Evolutionary conservation across 64 coral and sea anemone genomes (phyloP), one percentile per base, ranked within the genome.

Genomic region (Porites lutea): DNA sequence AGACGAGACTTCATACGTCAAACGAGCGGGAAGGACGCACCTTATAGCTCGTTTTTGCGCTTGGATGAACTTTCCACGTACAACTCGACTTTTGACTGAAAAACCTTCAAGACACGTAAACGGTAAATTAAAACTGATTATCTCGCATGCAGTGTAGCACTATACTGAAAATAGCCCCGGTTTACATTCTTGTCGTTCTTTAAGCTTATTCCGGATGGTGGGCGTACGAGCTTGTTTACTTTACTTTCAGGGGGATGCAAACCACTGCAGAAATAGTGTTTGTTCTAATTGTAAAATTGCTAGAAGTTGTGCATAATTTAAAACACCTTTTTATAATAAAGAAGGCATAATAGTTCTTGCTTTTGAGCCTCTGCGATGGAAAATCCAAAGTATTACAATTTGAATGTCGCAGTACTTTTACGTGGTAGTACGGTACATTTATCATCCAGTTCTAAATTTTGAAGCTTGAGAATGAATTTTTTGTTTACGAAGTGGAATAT

Each of bases 101-200:
- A 74, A 74, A 70, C 62, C 7, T 57, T 57, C 18, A 19, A 16
- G 12, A 78, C 43, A 74, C 72, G 48, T 74, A 81, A 81, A 69
- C 63, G 22, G 63, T 37, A 48, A 69, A 51, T 21, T 48, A 47
- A 69, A 51, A 63, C 18, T 52, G 81, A 52, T 80, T 60, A 60
- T 45, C 20, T 60, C 3, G 7, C 12, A 57, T 80, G 13, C 44
- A 80, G 46, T 57, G 18, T 51, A 78, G 75, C 75, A 11, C 23
- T 12, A 44, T 13, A 8, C 73, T 19, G 15, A 50, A 76, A 76
- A 76, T 76, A 76, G 45, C 73, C 14, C 8, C 13, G 8, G 4
- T 8, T 6, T 6, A 50, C 78, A 80, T 80, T 60, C 21, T 80
- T 59, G 13, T 80, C 78, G 21, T 80, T 19, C 55, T 13, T 12